These are phyloP conservation scores for Epinotia bilunana DNA, from an alignment of 2,888 invertebrate genomes.

Conservation along the genomic window DNA sequence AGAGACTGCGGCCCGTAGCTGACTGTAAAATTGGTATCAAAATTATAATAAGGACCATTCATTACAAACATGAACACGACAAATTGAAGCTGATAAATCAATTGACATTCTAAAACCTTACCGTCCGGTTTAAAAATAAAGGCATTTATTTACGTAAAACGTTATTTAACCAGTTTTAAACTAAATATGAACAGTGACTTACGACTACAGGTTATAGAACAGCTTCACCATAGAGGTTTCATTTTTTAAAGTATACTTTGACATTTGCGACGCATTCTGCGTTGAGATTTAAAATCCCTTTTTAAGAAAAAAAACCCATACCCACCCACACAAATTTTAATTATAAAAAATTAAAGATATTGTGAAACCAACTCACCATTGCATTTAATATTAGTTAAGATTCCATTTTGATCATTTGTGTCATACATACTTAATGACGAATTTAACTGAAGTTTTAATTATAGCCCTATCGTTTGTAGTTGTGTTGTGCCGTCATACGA, in stretches of 20 bases:
- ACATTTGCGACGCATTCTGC: background rate
- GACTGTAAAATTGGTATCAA: slow-evolving; percentile 42
- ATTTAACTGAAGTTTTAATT: slow-evolving; percentile 45
- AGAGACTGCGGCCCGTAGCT: slow-evolving; percentile 31
- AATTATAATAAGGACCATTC: slow-evolving; percentile 53
- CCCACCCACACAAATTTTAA: slow-evolving; percentile 2
- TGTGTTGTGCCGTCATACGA: slow-evolving; percentile 41
- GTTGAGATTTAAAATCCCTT: background rate
- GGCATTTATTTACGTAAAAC: slow-evolving; percentile 47
- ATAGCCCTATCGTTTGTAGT: slow-evolving; percentile 41
- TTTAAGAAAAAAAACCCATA: background rate
- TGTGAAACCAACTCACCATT: slow-evolving; percentile 1
- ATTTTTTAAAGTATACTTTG: slow-evolving; percentile 7
- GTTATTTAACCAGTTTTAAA: slow-evolving; percentile 43
- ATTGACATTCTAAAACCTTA: slow-evolving; percentile 58
- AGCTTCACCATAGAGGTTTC: slow-evolving; percentile 14
- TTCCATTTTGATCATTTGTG: slow-evolving; percentile 28
- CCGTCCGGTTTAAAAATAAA: slow-evolving; percentile 63
- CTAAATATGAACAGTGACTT: slow-evolving; percentile 24
- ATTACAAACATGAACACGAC: slow-evolving; percentile 36
- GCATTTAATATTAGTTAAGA: slow-evolving; percentile 30
- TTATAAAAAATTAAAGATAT: too few relatives aligned
- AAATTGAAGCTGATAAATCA: slow-evolving; percentile 41
- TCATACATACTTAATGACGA: slow-evolving; percentile 42
- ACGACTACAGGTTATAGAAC: slow-evolving; percentile 14